These are phyloP conservation scores for Cosmorhoe ocellata DNA, from an alignment of 2,888 invertebrate species.

Conservation along the genomic window DNA sequence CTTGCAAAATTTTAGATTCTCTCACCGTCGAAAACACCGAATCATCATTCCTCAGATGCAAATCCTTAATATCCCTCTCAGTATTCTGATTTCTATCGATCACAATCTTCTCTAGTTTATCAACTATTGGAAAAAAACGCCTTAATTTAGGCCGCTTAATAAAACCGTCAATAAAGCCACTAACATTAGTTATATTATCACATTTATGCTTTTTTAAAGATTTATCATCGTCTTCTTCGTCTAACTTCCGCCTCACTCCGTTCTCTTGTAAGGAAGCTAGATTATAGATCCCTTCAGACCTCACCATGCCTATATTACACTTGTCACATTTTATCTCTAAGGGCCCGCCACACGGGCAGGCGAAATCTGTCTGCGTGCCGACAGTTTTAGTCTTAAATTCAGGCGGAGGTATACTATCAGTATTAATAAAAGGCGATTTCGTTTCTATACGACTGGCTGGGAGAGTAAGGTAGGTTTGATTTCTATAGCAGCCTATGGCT, in stretches of 20 bases:
- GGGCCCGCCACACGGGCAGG: slow-evolving; percentile 61
- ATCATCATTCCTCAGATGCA: slow-evolving; percentile 65
- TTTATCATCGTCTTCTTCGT: slow-evolving; percentile 54
- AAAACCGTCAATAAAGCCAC: slow-evolving; percentile 46
- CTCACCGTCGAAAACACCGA: slow-evolving; percentile 58
- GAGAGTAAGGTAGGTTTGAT: slow-evolving; percentile 72
- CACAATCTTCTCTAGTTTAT: slow-evolving; percentile 64
- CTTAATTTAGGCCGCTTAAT: slow-evolving; percentile 72
- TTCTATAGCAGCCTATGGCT: slow-evolving; percentile 74
- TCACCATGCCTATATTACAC: slow-evolving; percentile 59
- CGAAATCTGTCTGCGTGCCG: slow-evolving; percentile 68
- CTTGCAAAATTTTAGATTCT: slow-evolving; percentile 33
- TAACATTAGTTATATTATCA: slow-evolving; percentile 67
- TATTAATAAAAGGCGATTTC: slow-evolving; percentile 65
- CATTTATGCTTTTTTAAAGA: slow-evolving; percentile 74
- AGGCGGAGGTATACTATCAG: slow-evolving; percentile 50
- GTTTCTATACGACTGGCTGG: slow-evolving; percentile 68
- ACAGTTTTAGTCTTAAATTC: slow-evolving; percentile 66
- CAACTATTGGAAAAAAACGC: slow-evolving; percentile 62
- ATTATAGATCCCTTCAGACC: slow-evolving; percentile 70
- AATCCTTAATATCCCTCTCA: slow-evolving; percentile 61
- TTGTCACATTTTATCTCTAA: slow-evolving; percentile 53
- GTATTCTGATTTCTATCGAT: slow-evolving; percentile 53
- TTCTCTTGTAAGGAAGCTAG: slow-evolving; percentile 50
- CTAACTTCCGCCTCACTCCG: slow-evolving; percentile 44